Evolutionary conservation across 2,888 invertebrate genomes (phyloP).

Genomic region (Saturnia japonica): DNA sequence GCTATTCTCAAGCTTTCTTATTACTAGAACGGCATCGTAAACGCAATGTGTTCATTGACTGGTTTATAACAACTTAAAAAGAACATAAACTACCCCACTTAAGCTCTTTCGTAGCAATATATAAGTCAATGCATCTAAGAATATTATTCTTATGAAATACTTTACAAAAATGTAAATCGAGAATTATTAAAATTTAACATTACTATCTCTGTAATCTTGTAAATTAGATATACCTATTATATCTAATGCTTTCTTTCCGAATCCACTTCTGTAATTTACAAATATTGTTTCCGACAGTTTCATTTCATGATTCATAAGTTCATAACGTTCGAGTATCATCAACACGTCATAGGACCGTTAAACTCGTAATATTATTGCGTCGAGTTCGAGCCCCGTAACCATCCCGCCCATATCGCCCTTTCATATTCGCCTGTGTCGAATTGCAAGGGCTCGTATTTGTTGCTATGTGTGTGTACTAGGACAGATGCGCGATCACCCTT

Average conservation of each 20-base stretch:
- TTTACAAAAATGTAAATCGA: too few species aligned
- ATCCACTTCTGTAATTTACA: conserved; percentile 4
- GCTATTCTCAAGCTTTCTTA: too few species aligned
- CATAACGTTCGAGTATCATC: conserved; percentile 25
- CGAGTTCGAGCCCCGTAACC: conserved; percentile 38
- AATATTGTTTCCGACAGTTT: conserved; percentile 23
- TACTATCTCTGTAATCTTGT: too few species aligned
- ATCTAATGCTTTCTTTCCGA: neutral
- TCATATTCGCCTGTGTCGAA: conserved; percentile 14
- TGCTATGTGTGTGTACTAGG: conserved; percentile 12
- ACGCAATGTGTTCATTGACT: too few species aligned
- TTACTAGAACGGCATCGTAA: too few species aligned
- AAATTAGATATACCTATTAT: too few species aligned
- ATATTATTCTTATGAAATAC: too few species aligned
- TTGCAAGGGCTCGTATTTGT: conserved; percentile 10
- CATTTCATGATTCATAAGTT: conserved; percentile 15
- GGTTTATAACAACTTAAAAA: too few species aligned
- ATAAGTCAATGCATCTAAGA: too few species aligned
- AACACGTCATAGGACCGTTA: conserved; percentile 51
- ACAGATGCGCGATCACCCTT: conserved; percentile 22
- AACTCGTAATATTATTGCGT: conserved; percentile 40
- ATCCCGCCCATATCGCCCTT: conserved; percentile 24
- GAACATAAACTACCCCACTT: too few species aligned
- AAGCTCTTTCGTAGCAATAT: too few species aligned
- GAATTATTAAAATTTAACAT: too few species aligned